These are phyloP conservation scores for Microctonus brassicae DNA, from an alignment of 2,888 invertebrate genomes.

Conservation along the genomic window DNA sequence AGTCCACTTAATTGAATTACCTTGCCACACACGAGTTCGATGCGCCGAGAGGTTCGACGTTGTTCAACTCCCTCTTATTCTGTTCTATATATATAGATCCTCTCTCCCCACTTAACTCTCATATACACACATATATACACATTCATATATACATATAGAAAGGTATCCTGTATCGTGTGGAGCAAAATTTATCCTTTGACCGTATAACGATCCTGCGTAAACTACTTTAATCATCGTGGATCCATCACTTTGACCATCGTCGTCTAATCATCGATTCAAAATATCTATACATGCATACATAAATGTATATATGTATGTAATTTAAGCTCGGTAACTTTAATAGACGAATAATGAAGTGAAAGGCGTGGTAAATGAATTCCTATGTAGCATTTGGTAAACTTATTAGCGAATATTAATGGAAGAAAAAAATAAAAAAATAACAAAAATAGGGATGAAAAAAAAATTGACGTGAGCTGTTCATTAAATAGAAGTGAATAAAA, in stretches of 20 bases:
- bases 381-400: neutral
- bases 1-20: conserved; percentile 30
- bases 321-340: neutral
- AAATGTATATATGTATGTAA: too few relatives aligned
- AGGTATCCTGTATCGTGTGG: too few relatives aligned
- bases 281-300: neutral
- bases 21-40: conserved; percentile 28
- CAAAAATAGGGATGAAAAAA: too few relatives aligned
- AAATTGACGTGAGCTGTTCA: too few relatives aligned
- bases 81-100: neutral
- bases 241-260: conserved; percentile 33
- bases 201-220: conserved; percentile 33
- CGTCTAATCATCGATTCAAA: conserved; percentile 28
- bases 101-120: too few relatives aligned
- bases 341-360: neutral
- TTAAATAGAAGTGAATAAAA: too few relatives aligned
- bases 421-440: neutral
- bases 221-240: conserved; percentile 35
- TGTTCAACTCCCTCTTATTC: neutral
- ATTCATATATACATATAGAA: too few relatives aligned
- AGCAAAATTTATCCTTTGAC: conserved; percentile 37
- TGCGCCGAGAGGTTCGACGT: conserved; percentile 9
- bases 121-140: neutral
- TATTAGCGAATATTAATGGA: neutral
- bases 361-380: neutral